These are phyloP conservation scores for Acanthopleura granulata DNA, from an alignment of 2,888 invertebrate species.

Conservation along the genomic window DNA sequence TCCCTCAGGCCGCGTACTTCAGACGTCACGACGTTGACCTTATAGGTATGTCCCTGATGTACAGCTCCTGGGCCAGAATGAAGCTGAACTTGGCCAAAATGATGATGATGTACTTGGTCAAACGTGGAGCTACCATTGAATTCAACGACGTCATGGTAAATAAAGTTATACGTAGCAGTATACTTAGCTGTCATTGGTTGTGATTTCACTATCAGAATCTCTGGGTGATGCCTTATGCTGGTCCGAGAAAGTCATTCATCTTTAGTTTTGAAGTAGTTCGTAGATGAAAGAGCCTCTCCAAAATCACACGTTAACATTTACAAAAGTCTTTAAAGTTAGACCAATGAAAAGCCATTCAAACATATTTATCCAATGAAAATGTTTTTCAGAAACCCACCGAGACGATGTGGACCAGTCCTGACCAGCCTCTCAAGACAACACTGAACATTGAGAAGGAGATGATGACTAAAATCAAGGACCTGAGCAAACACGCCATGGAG, in stretches of 20 bases:
- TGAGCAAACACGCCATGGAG: not conserved
- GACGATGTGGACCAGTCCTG: not conserved
- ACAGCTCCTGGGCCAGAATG: constrained; percentile 4
- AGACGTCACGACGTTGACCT: not conserved
- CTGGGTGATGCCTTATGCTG: no score
- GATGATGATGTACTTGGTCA: not conserved
- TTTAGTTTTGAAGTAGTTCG: no score
- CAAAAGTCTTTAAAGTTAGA: no score
- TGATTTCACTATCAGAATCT: no score
- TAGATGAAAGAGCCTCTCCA: no score
- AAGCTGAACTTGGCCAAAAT: not conserved
- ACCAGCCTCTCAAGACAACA: not conserved
- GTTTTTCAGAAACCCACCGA: not conserved
- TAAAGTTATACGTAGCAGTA: not conserved
- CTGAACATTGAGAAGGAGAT: not conserved
- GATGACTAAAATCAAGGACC: not conserved
- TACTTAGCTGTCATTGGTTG: not conserved
- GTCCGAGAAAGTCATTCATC: no score
- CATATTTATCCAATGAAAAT: not conserved
- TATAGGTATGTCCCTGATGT: not conserved
- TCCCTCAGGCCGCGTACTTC: not conserved
- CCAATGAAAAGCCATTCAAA: not conserved
- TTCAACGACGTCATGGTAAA: not conserved
- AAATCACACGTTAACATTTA: no score
- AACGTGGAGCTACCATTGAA: not conserved